Evolutionary conservation across 2,888 invertebrate genomes (phyloP).

Genomic region (Drosophila algonquin): DNA sequence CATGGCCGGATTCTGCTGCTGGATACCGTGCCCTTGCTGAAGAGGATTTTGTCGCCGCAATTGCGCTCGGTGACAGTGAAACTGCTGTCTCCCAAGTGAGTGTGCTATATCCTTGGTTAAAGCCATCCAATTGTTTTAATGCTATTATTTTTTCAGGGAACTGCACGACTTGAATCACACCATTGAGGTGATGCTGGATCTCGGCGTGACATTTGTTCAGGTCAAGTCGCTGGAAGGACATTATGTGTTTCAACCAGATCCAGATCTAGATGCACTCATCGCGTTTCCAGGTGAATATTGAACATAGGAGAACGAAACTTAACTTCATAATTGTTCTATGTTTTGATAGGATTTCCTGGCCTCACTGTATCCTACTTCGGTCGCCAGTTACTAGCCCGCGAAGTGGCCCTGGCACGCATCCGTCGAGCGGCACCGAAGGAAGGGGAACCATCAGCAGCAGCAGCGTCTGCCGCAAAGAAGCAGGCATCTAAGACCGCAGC

Average conservation of each 20-base stretch:
- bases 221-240: slow-evolving; percentile 90
- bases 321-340: neutral
- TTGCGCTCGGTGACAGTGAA: slow-evolving; percentile 88
- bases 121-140: neutral
- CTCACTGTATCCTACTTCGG: slow-evolving; percentile 87
- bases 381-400: slow-evolving; percentile 91
- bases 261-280: slow-evolving; percentile 88
- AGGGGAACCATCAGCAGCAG: slow-evolving; percentile 13
- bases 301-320: neutral
- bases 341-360: slow-evolving; percentile 69
- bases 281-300: slow-evolving; percentile 78
- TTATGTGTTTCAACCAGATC: slow-evolving; percentile 89
- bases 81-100: slow-evolving; percentile 82
- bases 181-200: slow-evolving; percentile 93
- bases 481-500: slow-evolving; percentile 30
- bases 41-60: slow-evolving; percentile 89
- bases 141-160: slow-evolving; percentile 71
- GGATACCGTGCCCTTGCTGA: slow-evolving; percentile 89
- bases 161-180: slow-evolving; percentile 87
- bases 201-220: slow-evolving; percentile 93
- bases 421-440: slow-evolving; percentile 85
- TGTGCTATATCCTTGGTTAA: neutral
- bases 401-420: slow-evolving; percentile 92
- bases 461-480: slow-evolving; percentile 35
- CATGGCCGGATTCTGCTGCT: slow-evolving; percentile 84